Percentiles rank a stretch among this genome's conserved stretches.
Conservation (phyloP, 2,888 invertebrate species). For the Diabrotica balteata region DNA sequence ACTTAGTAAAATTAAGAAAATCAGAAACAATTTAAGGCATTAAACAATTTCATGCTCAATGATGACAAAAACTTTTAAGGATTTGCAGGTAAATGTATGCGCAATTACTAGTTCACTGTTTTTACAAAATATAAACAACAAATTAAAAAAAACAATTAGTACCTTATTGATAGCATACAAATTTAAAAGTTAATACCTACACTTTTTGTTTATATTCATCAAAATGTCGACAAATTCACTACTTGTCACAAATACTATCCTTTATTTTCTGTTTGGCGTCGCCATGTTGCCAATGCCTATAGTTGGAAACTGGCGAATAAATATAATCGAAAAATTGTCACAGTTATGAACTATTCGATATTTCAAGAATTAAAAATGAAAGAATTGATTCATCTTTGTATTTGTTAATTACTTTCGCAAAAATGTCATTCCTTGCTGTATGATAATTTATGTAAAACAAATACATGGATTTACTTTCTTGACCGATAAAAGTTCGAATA, state of each 20-base stretch:
- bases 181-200: conserved; percentile 19
- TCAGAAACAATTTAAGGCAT: too few relatives aligned
- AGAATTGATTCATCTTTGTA: too few relatives aligned
- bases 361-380: too few relatives aligned
- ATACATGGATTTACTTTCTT: too few relatives aligned
- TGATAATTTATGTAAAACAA: too few relatives aligned
- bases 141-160: background rate
- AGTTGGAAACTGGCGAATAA: too few relatives aligned
- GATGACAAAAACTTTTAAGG: conserved; percentile 1
- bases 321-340: too few relatives aligned
- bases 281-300: conserved; percentile 52
- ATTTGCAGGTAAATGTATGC: conserved; percentile 7
- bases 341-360: too few relatives aligned
- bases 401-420: too few relatives aligned
- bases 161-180: background rate
- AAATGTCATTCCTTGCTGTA: too few relatives aligned
- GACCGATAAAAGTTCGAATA: too few relatives aligned
- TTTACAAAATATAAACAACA: background rate
- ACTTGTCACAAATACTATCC: conserved; percentile 59
- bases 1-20: too few relatives aligned
- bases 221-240: conserved; percentile 50
- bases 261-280: conserved; percentile 59
- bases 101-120: conserved; percentile 20
- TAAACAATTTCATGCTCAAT: background rate
- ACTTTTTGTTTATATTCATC: conserved; percentile 47